Evolutionary conservation across 2,888 invertebrate species (phyloP).

Genomic region (Drosophila mimica): DNA sequence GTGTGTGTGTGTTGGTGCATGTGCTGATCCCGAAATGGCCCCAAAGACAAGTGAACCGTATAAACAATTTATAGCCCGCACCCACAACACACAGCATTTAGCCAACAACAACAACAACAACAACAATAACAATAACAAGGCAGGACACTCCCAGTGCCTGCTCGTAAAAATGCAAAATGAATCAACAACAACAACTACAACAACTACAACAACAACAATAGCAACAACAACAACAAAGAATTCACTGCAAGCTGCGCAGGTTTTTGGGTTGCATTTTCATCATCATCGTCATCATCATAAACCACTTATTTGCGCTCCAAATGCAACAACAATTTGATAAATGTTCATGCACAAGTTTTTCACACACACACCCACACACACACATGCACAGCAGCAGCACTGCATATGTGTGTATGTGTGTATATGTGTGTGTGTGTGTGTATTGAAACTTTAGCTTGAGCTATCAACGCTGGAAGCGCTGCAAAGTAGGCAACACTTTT

Average conservation of each 20-base stretch:
- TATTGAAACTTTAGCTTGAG: slow-evolving; percentile 19
- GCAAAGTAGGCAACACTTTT: slow-evolving; percentile 55
- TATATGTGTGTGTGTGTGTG: slow-evolving; percentile 7
- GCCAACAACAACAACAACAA: slow-evolving; percentile 42
- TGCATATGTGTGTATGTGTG: neutral
- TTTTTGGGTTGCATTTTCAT: neutral
- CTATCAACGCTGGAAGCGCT: slow-evolving; percentile 26
- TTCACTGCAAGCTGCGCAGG: slow-evolving; percentile 30
- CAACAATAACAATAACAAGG: slow-evolving; percentile 24
- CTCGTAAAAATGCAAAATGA: slow-evolving; percentile 77
- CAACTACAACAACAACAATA: slow-evolving; percentile 14
- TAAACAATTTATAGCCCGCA: slow-evolving; percentile 75
- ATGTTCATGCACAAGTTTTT: slow-evolving; percentile 54
- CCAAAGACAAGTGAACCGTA: slow-evolving; percentile 77
- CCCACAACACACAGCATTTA: slow-evolving; percentile 54
- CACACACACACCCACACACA: slow-evolving; percentile 17
- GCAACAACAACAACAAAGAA: neutral
- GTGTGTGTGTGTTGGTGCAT: slow-evolving; percentile 17
- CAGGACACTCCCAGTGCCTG: slow-evolving; percentile 52
- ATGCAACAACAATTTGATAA: slow-evolving; percentile 76
- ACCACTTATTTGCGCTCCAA: slow-evolving; percentile 80
- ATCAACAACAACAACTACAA: slow-evolving; percentile 36
- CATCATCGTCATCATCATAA: slow-evolving; percentile 67
- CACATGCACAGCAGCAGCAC: slow-evolving; percentile 2
- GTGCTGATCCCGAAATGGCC: slow-evolving; percentile 76